phyloP scores from a whole-genome alignment of 2,113 vertebrate species.

The Mastomys natalensis region DNA sequence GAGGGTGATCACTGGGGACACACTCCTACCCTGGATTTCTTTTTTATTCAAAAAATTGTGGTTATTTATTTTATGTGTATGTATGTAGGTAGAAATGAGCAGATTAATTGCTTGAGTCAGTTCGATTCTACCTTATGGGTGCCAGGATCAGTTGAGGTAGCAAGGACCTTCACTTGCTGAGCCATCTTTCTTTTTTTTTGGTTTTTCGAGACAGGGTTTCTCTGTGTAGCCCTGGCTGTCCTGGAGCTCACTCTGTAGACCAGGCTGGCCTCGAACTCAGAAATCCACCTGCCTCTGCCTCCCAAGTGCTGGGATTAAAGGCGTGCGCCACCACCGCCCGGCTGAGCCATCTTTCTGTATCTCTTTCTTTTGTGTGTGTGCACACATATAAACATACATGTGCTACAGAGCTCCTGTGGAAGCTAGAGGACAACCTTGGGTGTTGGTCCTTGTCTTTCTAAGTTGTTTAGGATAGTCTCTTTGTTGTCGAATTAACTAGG shows the following conservation, averaged over 20 bases:
- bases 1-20: neutral
- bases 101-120: neutral
- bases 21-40: neutral
- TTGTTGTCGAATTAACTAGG: neutral
- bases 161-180: neutral
- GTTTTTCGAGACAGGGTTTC: too few species aligned
- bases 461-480: neutral
- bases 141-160: neutral
- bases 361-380: neutral
- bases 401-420: neutral
- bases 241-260: too few species aligned
- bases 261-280: too few species aligned
- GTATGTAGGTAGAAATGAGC: neutral
- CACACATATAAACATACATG: neutral
- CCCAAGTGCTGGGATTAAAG: too few species aligned
- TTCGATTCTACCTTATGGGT: neutral
- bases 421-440: neutral
- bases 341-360: neutral
- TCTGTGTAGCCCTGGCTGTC: too few species aligned
- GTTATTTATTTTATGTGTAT: neutral
- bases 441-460: neutral
- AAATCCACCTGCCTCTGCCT: too few species aligned
- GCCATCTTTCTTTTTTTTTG: neutral
- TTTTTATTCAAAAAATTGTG: neutral
- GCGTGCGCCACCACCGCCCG: too few species aligned